Conservation (phyloP, 2,888 invertebrate species). For the Conistra vaccinii region DNA sequence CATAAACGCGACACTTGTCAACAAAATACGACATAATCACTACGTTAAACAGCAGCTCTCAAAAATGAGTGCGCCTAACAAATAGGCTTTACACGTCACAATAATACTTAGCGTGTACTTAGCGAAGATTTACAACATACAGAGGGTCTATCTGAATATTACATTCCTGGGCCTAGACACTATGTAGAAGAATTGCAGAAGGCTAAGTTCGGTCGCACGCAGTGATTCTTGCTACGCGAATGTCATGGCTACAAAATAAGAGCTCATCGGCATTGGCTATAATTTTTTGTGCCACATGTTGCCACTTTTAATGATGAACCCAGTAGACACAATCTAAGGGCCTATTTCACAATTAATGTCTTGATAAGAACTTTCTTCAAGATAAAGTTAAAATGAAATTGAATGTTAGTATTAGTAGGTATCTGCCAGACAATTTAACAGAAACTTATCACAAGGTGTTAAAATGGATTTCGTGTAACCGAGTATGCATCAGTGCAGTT, state of each 20-base stretch:
- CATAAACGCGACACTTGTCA: slow-evolving; percentile 22
- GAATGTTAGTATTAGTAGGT: too few species aligned
- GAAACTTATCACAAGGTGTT: not conserved
- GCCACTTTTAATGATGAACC: not conserved
- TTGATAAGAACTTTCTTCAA: not conserved
- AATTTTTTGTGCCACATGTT: not conserved
- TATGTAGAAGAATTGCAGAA: slow-evolving; percentile 3
- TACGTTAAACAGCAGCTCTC: slow-evolving; percentile 12
- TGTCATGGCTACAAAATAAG: not conserved
- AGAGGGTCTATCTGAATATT: slow-evolving; percentile 61
- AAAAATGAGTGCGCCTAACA: slow-evolving; percentile 35
- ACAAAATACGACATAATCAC: slow-evolving; percentile 44
- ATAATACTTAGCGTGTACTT: slow-evolving; percentile 54
- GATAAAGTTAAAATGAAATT: not conserved
- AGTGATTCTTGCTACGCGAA: too few species aligned
- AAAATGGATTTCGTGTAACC: not conserved
- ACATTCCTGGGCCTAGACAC: slow-evolving; percentile 50
- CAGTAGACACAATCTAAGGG: not conserved
- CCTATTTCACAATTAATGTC: not conserved
- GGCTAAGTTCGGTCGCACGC: not conserved
- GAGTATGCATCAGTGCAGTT: not conserved
- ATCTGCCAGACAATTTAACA: not conserved
- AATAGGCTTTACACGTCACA: slow-evolving; percentile 49
- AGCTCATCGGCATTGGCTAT: not conserved
- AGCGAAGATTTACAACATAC: slow-evolving; percentile 53